Base-by-base conservation (phyloP, 2,797 vertebrate genomes). In the Trachurus trachurus region DNA sequence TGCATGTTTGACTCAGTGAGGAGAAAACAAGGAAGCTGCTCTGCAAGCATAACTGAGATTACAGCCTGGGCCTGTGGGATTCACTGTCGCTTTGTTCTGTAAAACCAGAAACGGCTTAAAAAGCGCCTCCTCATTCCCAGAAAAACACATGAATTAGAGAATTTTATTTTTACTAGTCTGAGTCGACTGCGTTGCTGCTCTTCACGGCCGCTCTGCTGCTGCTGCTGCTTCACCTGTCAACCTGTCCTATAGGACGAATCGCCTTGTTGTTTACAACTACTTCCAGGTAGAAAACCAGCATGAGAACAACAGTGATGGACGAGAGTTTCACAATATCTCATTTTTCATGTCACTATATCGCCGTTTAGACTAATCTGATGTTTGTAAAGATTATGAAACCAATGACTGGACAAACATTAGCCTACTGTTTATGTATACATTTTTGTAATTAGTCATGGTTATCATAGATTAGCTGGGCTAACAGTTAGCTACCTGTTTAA, bases 1-100 rank as follows among this genome's bases (percentile, higher is more conserved):
- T 87, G 86, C 86, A 69, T 81, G 77, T 90, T 85, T 86, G 79
- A 71, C 71, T 88, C 73, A 21, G 49, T 67, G 82, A 71, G 45
- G 62, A 76, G 85, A 82, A 84, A 90, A 89, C 89, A 84, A 82
- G 87, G 78, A 89, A 93, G 86, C 73, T 89, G 91, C 90, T 52
- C 85, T 16, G 74, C 88, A 83, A 87, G 82, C 91, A 91, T 47
- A 82, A 68, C 52, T 61, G 74, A 88, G 90, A 93, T 92, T 91
- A 92, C 89, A 90, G 87, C 82, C 86, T 69, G 73, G 47, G 73
- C 40, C 82, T 83, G 90, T 87, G 87, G 87, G 53, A 71, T 81
- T 80, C 81, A 53, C 62, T n/a, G 63, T 34, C 42, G 61, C 87
- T 91, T 90, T 92, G 89, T 92, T 91, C 83, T 78, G 49, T 5